These are phyloP conservation scores for Dryomyza anilis DNA, from an alignment of 2,888 invertebrate genomes.

Conservation along the genomic window DNA sequence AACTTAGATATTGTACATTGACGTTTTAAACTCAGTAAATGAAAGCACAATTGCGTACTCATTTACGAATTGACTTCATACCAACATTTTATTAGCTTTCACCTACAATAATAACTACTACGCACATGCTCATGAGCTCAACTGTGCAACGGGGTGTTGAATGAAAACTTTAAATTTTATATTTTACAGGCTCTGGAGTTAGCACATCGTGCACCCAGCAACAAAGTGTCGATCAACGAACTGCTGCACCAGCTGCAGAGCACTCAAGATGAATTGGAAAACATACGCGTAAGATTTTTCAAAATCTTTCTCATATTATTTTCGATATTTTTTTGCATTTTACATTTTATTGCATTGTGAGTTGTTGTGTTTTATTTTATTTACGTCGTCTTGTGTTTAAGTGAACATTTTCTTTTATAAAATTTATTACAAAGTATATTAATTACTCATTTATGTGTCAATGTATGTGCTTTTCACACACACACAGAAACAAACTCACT, in stretches of 20 bases:
- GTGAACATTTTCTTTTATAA: background rate
- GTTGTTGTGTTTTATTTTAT: slow-evolving; percentile 20
- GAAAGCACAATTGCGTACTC: no score
- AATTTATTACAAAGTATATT: no score
- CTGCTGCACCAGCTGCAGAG: slow-evolving; percentile 81
- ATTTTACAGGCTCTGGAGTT: slow-evolving; percentile 55
- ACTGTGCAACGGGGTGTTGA: no score
- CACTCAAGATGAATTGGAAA: slow-evolving; percentile 85
- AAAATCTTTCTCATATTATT: slow-evolving; percentile 58
- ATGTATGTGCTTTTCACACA: slow-evolving; percentile 10
- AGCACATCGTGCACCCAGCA: slow-evolving; percentile 69
- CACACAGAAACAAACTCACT: slow-evolving; percentile 14
- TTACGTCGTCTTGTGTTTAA: slow-evolving; percentile 7
- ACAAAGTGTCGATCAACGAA: slow-evolving; percentile 79
- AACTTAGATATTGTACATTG: no score
- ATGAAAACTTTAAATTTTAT: slow-evolving; percentile 22
- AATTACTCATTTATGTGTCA: background rate
- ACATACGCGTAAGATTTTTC: slow-evolving; percentile 76
- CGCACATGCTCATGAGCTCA: slow-evolving; percentile 11
- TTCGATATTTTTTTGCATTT: slow-evolving; percentile 58
- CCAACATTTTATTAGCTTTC: background rate
- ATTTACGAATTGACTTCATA: no score
- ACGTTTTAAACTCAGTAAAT: no score
- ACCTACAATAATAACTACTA: background rate
- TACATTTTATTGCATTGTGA: slow-evolving; percentile 54